Evolutionary conservation across 2,888 invertebrate genomes (phyloP).

Genomic region (Nymphalis c-album): DNA sequence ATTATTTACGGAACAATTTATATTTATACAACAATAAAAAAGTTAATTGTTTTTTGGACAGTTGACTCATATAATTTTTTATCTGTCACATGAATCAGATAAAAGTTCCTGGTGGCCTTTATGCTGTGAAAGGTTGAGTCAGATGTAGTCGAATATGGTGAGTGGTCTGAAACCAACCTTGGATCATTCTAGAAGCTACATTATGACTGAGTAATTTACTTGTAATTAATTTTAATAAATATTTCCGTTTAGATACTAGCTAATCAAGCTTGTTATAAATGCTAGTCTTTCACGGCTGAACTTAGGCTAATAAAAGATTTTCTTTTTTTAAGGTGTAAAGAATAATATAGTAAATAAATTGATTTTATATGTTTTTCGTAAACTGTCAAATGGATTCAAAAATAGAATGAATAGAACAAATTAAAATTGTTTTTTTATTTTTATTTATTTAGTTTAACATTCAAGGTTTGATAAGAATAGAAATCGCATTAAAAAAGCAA

Average conservation of each 20-base stretch:
- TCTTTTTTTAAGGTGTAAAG: too few relatives aligned
- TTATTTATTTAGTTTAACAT: too few relatives aligned
- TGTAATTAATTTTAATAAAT: not conserved
- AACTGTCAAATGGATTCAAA: too few relatives aligned
- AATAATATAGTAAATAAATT: too few relatives aligned
- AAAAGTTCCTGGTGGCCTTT: conserved; percentile 39
- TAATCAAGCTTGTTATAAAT: not conserved
- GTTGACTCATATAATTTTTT: not conserved
- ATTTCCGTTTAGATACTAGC: not conserved
- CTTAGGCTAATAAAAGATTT: too few relatives aligned
- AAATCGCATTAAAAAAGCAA: too few relatives aligned
- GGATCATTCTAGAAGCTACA: conserved; percentile 24
- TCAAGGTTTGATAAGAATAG: too few relatives aligned
- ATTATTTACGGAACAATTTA: conserved; percentile 3
- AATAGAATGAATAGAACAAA: too few relatives aligned
- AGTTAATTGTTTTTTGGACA: not conserved
- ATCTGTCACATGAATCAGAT: conserved; percentile 1
- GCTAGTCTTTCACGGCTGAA: not conserved
- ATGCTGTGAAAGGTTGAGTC: conserved; percentile 36
- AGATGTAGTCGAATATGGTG: conserved; percentile 18
- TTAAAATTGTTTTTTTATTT: too few relatives aligned
- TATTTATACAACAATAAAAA: not conserved
- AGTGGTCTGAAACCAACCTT: conserved; percentile 27
- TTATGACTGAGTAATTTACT: not conserved
- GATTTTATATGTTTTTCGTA: too few relatives aligned